Conservation (phyloP, 2,888 invertebrate species). For the Oeneis ivallda region DNA sequence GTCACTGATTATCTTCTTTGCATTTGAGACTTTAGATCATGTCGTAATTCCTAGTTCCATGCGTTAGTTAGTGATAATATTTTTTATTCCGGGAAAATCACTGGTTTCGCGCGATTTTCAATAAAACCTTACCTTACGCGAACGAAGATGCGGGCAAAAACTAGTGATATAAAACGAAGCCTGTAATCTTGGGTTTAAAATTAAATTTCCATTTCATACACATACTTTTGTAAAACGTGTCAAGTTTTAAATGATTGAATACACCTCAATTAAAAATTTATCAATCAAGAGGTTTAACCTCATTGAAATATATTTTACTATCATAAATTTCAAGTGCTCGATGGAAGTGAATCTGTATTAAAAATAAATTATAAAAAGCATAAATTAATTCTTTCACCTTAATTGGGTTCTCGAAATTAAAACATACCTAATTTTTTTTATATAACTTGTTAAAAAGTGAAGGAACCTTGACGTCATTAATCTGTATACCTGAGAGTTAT, state of each 20-base stretch:
- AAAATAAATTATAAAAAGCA: background rate
- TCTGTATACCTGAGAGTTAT: too few species aligned
- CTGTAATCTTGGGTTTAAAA: conserved; percentile 11
- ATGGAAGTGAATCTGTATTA: background rate
- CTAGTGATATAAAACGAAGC: background rate
- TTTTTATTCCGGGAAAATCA: too few species aligned
- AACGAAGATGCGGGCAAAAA: too few species aligned
- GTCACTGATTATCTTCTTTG: too few species aligned
- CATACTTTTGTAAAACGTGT: conserved; percentile 18
- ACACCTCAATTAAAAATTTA: conserved; percentile 21
- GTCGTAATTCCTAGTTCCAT: too few species aligned
- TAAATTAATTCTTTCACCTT: background rate
- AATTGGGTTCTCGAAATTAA: background rate
- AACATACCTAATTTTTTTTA: background rate
- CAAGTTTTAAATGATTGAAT: conserved; percentile 22
- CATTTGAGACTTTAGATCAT: too few species aligned
- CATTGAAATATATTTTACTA: conserved; percentile 7
- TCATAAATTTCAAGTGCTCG: background rate
- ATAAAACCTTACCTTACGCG: too few species aligned
- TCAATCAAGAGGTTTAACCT: conserved; percentile 14
- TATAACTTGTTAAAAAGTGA: too few species aligned
- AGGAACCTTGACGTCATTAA: too few species aligned
- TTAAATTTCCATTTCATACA: conserved; percentile 13
- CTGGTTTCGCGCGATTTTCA: too few species aligned
- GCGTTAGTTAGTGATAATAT: too few species aligned